A percentile compares a stretch with the other conserved stretches of the same genome.
Conservation (phyloP, 2,113 vertebrate genomes). For the Boulengeromyrus knoepffleri region DNA sequence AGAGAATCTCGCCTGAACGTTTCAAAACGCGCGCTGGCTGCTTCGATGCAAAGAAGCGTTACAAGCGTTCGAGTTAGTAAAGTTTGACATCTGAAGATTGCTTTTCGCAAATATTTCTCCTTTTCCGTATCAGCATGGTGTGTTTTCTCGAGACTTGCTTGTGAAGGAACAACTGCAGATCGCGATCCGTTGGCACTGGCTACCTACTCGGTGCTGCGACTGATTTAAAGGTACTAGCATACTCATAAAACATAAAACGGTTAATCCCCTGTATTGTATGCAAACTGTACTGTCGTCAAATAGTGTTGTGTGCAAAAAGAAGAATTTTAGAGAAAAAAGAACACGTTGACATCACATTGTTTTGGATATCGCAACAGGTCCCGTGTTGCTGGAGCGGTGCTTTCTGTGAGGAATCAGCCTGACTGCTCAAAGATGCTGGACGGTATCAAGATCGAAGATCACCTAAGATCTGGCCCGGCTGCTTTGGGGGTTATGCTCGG, state of each 20-base stretch:
- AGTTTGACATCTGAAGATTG: background rate
- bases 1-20: constrained; percentile 18
- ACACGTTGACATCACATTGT: constrained; percentile 5
- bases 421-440: constrained; percentile 71
- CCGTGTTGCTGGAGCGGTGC: constrained; percentile 60
- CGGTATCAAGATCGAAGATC: constrained; percentile 76
- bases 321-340: background rate
- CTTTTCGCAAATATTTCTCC: background rate
- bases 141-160: background rate
- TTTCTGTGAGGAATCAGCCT: constrained; percentile 45
- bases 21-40: background rate
- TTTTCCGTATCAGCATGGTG: background rate
- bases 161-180: constrained; percentile 3
- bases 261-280: background rate
- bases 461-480: constrained; percentile 62
- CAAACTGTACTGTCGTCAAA: background rate
- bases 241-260: background rate
- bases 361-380: constrained; percentile 68
- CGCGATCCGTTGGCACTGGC: background rate
- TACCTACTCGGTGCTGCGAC: background rate
- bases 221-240: background rate
- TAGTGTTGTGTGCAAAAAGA: background rate
- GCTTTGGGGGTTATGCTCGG: constrained; percentile 65
- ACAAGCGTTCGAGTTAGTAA: background rate
- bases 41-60: background rate